These are phyloP conservation scores for Geotrupes spiniger DNA, from an alignment of 2,888 invertebrate species.

Conservation along the genomic window DNA sequence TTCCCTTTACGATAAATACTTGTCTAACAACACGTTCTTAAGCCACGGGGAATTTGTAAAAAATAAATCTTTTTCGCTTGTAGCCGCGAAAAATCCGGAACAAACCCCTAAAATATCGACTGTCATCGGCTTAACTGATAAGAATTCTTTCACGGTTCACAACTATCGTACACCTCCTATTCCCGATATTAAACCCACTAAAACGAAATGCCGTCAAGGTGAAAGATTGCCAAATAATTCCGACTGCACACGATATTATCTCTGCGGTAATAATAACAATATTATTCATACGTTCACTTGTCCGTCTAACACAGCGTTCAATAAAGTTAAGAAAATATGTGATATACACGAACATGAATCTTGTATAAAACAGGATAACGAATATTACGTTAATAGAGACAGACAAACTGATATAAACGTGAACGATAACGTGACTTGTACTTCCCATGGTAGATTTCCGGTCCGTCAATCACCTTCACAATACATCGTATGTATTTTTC, in stretches of 20 bases:
- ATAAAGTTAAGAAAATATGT: conserved; percentile 24
- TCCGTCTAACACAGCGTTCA: conserved; percentile 26
- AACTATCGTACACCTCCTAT: conserved; percentile 7
- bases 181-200: conserved; percentile 2
- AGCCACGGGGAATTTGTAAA: too few species aligned
- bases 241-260: conserved; percentile 25
- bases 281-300: conserved; percentile 21
- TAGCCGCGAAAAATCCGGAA: conserved; percentile 7
- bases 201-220: conserved; percentile 11
- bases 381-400: conserved; percentile 8
- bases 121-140: conserved; percentile 17
- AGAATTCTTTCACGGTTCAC: conserved; percentile 10
- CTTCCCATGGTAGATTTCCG: too few species aligned
- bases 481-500: conserved; percentile 1
- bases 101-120: conserved; percentile 16
- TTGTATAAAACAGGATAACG: conserved; percentile 15
- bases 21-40: too few species aligned
- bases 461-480: too few species aligned
- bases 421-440: too few species aligned
- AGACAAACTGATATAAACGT: too few species aligned
- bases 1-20: too few species aligned
- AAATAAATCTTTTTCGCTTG: neutral
- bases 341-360: conserved; percentile 21
- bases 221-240: conserved; percentile 23
- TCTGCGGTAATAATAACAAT: conserved; percentile 21